Conservation (phyloP, 2,797 vertebrate genomes). For the Chelon auratus region DNA sequence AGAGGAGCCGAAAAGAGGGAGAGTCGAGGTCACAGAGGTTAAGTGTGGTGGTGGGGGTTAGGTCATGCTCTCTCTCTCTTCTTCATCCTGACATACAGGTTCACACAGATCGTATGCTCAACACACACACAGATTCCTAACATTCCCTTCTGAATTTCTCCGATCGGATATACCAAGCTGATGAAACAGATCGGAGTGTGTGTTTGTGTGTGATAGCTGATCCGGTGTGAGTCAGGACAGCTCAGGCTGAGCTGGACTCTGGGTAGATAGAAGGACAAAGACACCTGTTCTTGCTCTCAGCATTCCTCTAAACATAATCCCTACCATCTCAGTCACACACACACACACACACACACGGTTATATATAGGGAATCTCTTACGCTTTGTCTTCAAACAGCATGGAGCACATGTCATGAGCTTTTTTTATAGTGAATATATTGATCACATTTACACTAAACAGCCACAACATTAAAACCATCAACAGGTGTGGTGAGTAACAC, state of each 20-base stretch:
- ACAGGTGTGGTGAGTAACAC: no score
- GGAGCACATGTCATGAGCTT: constrained; percentile 21
- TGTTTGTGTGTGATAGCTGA: constrained; percentile 57
- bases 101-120: constrained; percentile 13
- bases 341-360: constrained; percentile 5
- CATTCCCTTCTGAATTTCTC: constrained; percentile 49
- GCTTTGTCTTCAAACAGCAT: constrained; percentile 14
- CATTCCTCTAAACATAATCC: constrained; percentile 80
- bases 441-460: no score
- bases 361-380: constrained; percentile 14
- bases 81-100: constrained; percentile 37
- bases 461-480: no score
- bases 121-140: constrained; percentile 46
- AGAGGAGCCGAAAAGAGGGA: constrained; percentile 69
- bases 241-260: constrained; percentile 58
- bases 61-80: constrained; percentile 61
- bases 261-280: constrained; percentile 74
- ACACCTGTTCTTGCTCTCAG: constrained; percentile 79
- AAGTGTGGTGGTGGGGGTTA: constrained; percentile 80
- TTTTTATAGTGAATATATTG: constrained; percentile 37
- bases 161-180: constrained; percentile 35
- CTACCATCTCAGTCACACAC: constrained; percentile 28
- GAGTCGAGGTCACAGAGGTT: constrained; percentile 83
- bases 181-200: constrained; percentile 47
- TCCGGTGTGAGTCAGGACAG: constrained; percentile 65